phyloP scores from a whole-genome alignment of 2,888 invertebrate genomes.

The Physocephala rufipes region DNA sequence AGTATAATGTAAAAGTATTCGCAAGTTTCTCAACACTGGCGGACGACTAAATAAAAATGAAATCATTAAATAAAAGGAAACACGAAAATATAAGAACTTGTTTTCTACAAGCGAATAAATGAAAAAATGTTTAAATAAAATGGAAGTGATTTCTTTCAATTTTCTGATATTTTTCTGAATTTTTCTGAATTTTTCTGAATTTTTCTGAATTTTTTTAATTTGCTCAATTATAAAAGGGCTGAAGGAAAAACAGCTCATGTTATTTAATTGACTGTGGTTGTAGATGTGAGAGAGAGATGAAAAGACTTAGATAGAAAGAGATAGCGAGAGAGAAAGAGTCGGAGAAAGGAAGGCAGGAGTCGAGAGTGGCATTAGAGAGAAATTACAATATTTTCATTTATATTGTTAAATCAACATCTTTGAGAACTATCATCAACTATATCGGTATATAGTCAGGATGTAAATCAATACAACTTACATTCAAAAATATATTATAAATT shows the following conservation, averaged over 20 bases:
- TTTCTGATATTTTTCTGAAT: not conserved
- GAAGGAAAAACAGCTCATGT: not conserved
- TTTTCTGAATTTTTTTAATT: not conserved
- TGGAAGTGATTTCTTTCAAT: not conserved
- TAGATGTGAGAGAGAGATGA: not conserved
- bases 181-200: not conserved
- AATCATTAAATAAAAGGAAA: constrained; percentile 18
- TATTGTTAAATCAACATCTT: too few species aligned
- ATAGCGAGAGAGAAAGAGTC: not conserved
- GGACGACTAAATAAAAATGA: constrained; percentile 42
- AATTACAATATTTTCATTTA: too few species aligned
- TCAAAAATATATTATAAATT: too few species aligned
- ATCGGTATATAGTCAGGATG: too few species aligned
- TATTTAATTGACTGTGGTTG: not conserved
- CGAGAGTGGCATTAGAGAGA: not conserved
- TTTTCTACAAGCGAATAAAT: constrained; percentile 16
- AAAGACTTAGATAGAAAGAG: not conserved
- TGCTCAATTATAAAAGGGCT: too few species aligned
- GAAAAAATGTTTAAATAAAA: constrained; percentile 2
- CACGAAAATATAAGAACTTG: constrained; percentile 32
- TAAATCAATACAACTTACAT: too few species aligned
- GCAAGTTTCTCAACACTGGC: constrained; percentile 32
- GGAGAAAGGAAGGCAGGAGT: not conserved
- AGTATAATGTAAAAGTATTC: not conserved
- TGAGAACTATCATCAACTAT: too few species aligned